These are phyloP conservation scores for Pyrocephalus nanus DNA, from an alignment of 2,797 vertebrate genomes.

Conservation along the genomic window DNA sequence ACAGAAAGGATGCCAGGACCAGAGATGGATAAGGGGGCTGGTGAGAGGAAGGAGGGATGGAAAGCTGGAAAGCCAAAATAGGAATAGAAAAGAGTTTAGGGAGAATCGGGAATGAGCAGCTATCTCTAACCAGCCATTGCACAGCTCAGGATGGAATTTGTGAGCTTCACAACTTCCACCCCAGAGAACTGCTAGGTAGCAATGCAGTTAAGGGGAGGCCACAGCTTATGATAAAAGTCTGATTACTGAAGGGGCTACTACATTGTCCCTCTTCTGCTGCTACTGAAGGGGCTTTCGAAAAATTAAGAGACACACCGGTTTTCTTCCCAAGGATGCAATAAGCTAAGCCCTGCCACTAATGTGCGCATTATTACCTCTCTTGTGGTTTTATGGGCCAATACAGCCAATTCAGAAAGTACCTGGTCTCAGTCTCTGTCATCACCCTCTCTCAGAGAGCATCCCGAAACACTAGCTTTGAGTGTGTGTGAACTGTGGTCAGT, in stretches of 20 bases:
- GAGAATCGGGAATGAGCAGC: not conserved
- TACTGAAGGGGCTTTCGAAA: not conserved
- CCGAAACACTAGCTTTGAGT: slow-evolving; percentile 45
- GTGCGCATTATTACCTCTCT: not conserved
- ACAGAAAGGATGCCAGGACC: not conserved
- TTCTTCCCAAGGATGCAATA: not conserved
- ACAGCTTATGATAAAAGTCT: not conserved
- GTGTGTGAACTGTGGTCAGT: slow-evolving; percentile 14
- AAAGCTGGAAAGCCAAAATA: not conserved
- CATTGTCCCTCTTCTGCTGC: not conserved
- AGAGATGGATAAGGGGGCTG: not conserved
- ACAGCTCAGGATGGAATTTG: not conserved
- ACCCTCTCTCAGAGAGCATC: slow-evolving; percentile 1
- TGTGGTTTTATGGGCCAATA: slow-evolving; percentile 28
- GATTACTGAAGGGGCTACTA: not conserved
- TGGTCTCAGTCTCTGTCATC: slow-evolving; percentile 27
- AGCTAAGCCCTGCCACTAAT: not conserved
- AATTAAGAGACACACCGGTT: not conserved
- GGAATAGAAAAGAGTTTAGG: not conserved
- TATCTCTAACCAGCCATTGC: not conserved
- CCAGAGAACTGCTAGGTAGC: not conserved
- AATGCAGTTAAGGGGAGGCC: not conserved
- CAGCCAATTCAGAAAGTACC: slow-evolving; percentile 56
- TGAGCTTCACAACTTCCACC: not conserved
- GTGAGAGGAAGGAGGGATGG: not conserved